Conservation (phyloP, 2,888 invertebrate species). For the Agrochola lychnidis region DNA sequence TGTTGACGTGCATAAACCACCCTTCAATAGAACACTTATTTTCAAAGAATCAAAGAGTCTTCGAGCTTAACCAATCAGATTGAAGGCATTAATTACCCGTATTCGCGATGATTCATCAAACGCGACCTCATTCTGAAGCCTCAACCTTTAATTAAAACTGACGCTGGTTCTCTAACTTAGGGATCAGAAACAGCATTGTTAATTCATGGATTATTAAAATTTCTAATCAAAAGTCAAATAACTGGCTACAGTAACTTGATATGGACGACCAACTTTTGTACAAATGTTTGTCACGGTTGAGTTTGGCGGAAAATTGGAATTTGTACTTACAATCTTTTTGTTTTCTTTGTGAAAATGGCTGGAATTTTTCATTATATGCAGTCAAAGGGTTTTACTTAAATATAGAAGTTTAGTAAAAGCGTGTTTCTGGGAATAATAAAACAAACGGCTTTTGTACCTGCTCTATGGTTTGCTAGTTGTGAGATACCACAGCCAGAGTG, state of each 20-base stretch:
- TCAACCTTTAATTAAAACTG: constrained; percentile 44
- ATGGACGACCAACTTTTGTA: constrained; percentile 39
- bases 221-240: constrained; percentile 39
- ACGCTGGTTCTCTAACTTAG: background rate
- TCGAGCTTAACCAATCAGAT: constrained; percentile 23
- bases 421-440: constrained; percentile 14
- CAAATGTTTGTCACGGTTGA: constrained; percentile 36
- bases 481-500: background rate
- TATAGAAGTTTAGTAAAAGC: background rate
- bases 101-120: constrained; percentile 46
- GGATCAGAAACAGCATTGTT: constrained; percentile 26
- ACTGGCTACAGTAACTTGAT: constrained; percentile 37
- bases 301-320: constrained; percentile 30
- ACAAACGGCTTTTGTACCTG: background rate
- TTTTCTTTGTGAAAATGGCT: constrained; percentile 9
- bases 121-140: constrained; percentile 16
- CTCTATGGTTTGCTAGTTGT: background rate
- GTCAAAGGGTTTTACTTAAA: background rate
- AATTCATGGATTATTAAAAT: constrained; percentile 38
- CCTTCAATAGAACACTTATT: background rate
- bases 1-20: background rate
- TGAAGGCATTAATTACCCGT: constrained; percentile 40
- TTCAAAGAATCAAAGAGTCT: constrained; percentile 16
- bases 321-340: background rate
- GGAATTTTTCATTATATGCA: background rate